These are phyloP conservation scores for Anisognathus igniventris DNA, from an alignment of 2,797 vertebrate genomes.

Conservation along the genomic window DNA sequence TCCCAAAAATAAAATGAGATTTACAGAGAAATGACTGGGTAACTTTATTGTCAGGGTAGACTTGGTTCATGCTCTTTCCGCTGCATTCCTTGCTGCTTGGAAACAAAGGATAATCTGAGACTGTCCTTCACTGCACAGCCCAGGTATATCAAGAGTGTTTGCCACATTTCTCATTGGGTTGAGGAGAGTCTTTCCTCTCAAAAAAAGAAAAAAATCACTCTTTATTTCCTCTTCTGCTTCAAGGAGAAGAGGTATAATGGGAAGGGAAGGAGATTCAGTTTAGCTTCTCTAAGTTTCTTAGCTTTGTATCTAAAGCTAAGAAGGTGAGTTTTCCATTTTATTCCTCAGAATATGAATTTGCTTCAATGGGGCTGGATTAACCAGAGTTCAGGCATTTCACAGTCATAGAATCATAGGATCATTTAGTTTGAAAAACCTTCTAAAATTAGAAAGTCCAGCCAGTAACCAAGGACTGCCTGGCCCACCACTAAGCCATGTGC, in stretches of 20 bases:
- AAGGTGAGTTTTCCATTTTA: background rate
- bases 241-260: background rate
- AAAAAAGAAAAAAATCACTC: background rate
- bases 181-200: background rate
- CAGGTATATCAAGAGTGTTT: background rate
- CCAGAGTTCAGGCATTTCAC: background rate
- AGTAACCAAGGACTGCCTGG: background rate
- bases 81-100: background rate
- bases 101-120: background rate
- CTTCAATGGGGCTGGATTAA: background rate
- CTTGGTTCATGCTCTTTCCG: background rate
- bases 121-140: background rate
- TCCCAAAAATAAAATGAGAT: background rate
- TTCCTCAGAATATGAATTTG: background rate
- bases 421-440: background rate
- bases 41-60: background rate
- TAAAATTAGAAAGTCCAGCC: background rate
- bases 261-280: background rate
- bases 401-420: background rate
- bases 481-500: background rate
- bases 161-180: background rate
- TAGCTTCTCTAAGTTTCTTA: background rate
- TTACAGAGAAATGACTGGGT: background rate
- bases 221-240: background rate
- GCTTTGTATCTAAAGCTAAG: background rate